Evolutionary conservation across 2,888 invertebrate species (phyloP).

Genomic region (Cataglyphis cursor): DNA sequence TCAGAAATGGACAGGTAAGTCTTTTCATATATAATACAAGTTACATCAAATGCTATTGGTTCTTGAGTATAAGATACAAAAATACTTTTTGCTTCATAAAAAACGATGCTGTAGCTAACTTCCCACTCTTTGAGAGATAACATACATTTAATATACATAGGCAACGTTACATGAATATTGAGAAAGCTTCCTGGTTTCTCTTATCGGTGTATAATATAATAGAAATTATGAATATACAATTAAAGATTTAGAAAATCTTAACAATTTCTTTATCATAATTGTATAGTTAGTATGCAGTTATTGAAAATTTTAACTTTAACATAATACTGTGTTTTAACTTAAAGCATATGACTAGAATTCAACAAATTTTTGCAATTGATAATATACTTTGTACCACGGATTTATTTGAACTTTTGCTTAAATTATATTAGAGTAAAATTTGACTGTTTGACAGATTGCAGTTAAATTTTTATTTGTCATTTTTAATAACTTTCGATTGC

Average conservation of each 20-base stretch:
- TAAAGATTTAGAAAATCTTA: neutral
- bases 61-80: neutral
- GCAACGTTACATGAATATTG: neutral
- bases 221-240: neutral
- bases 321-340: neutral
- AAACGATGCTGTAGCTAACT: neutral
- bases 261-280: neutral
- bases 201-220: neutral
- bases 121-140: neutral
- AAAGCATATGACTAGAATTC: neutral
- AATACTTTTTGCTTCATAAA: neutral
- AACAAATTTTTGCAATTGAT: neutral
- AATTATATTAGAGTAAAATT: constrained; percentile 77
- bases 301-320: neutral
- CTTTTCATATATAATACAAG: neutral
- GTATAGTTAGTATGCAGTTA: neutral
- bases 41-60: neutral
- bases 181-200: neutral
- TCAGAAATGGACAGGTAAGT: constrained; percentile 86
- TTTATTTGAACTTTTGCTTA: constrained; percentile 50
- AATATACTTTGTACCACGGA: constrained; percentile 58
- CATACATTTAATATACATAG: neutral
- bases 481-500: constrained; percentile 33
- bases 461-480: constrained; percentile 35
- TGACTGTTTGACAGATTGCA: constrained; percentile 57